Base-by-base conservation (phyloP, 2,888 invertebrate species). In the Acrobasis repandana region DNA sequence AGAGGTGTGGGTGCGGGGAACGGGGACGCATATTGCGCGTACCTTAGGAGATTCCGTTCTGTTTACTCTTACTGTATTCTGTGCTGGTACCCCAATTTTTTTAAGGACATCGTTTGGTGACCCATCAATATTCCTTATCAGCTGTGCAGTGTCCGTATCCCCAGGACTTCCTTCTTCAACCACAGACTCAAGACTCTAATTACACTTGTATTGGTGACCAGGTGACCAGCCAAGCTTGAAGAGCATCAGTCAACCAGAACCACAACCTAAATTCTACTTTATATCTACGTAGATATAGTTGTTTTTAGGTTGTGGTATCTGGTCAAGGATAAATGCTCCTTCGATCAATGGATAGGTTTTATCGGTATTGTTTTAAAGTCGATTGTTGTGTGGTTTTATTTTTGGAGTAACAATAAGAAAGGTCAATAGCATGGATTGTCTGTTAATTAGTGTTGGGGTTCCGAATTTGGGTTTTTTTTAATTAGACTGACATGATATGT, bases 131-230 rank as follows among this genome's bases (percentile, higher is more conserved):
- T 48, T 61, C 64, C 62, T 54, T 52, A 66, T 59, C 52, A 58
- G 48, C 38, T 58, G 52, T 43, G 15, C 60, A 60, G 63, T 61
- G 61, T 61, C 64, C 66, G 63, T 63, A 60, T 66, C 64, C 61
- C 75, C 72, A 77, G 75, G 77, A 82, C 85, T 88, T 88, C 88
- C 88, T 86, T 73, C 72, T 65, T 67, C 74, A 80, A 88, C 88
- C 89, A 78, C 88, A 86, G 73, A 79, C 83, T 85, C 77, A 74
- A 73, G 82, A 77, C 83, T 85, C 83, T 90, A 90, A 91, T 91
- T 89, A 88, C 88, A 79, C 83, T 89, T 82, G 79, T 90, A 90
- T 89, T 86, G 87, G 87, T 88, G 88, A 84, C 86, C 86, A 88
- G 88, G 88, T 88, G 88, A 68, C 74, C 82, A 76, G 72, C 84